phyloP scores from a whole-genome alignment of 2,888 invertebrate species.

The Dendrolimus houi region DNA sequence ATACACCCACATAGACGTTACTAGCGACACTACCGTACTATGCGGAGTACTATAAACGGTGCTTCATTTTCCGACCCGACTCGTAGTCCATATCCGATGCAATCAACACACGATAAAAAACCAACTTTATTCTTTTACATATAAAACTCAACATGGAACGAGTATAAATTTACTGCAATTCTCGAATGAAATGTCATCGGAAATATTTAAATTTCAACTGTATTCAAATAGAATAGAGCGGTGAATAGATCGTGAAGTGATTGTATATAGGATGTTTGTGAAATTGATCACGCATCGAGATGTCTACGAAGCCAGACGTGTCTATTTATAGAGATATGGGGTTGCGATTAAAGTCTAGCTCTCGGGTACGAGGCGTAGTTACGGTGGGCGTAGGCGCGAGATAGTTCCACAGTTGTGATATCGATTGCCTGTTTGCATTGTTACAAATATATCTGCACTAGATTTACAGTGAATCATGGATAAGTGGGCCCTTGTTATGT shows the following conservation, averaged over 20 bases:
- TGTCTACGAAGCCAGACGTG: slow-evolving; percentile 60
- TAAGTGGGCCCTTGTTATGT: too few species aligned
- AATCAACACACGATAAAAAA: slow-evolving; percentile 15
- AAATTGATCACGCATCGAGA: slow-evolving; percentile 19
- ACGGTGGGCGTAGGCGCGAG: slow-evolving; percentile 17
- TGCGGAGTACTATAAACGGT: slow-evolving; percentile 65
- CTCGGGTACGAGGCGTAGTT: slow-evolving; percentile 28
- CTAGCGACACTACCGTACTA: slow-evolving; percentile 55
- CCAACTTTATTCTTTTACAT: slow-evolving; percentile 20
- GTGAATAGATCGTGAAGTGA: slow-evolving; percentile 15
- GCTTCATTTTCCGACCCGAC: slow-evolving; percentile 63
- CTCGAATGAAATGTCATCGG: slow-evolving; percentile 7
- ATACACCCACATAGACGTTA: slow-evolving; percentile 39
- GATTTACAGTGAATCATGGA: slow-evolving; percentile 10
- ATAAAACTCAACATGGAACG: slow-evolving; percentile 17
- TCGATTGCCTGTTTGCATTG: slow-evolving; percentile 26
- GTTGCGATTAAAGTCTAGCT: slow-evolving; percentile 45
- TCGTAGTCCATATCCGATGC: slow-evolving; percentile 35
- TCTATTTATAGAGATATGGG: slow-evolving; percentile 62
- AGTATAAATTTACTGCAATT: slow-evolving; percentile 11
- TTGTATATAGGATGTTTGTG: slow-evolving; percentile 24
- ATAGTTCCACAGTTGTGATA: slow-evolving; percentile 23
- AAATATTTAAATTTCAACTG: slow-evolving; percentile 18
- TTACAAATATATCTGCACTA: slow-evolving; percentile 34
- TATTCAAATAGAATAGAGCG: slow-evolving; percentile 20